These are phyloP conservation scores for Bubalus kerabau DNA, from an alignment of 2,113 vertebrate species.

Conservation along the genomic window DNA sequence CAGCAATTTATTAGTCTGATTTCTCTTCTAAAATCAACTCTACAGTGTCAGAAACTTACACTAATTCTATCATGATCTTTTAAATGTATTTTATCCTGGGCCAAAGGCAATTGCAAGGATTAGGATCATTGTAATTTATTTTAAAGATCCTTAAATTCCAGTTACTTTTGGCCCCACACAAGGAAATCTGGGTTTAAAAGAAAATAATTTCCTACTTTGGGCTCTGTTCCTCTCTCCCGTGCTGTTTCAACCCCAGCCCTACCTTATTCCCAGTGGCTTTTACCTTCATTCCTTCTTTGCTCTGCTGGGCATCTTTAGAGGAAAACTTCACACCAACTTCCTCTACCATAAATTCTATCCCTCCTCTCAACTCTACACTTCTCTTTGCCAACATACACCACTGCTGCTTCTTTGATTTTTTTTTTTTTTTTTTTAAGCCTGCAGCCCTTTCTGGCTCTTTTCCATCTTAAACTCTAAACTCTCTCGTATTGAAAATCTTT, in stretches of 20 bases:
- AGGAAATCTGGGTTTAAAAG: constrained; percentile 27
- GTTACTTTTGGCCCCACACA: constrained; percentile 15
- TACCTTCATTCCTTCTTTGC: constrained; percentile 46
- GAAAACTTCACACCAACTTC: constrained; percentile 72
- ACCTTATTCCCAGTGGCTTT: not conserved
- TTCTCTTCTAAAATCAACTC: constrained; percentile 22
- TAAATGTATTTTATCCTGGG: not conserved
- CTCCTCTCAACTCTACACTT: constrained; percentile 48
- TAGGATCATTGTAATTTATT: not conserved
- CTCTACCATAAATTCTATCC: constrained; percentile 65
- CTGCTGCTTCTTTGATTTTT: not conserved
- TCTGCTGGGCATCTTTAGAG: constrained; percentile 64
- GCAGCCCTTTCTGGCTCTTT: constrained; percentile 48
- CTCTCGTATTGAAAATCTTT: constrained; percentile 14
- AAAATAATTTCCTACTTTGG: not conserved
- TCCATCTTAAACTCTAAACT: constrained; percentile 28
- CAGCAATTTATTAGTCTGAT: not conserved
- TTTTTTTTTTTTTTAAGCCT: constrained; percentile 14
- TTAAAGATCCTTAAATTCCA: constrained; percentile 46
- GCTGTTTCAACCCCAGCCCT: not conserved
- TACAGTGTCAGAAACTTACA: not conserved
- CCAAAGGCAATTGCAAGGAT: not conserved
- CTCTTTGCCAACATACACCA: constrained; percentile 64
- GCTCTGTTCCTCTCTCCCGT: not conserved
- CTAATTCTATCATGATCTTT: not conserved